Evolutionary conservation across 2,888 invertebrate genomes (phyloP), one percentile per base, ranked within the genome.

Genomic region (Dicycla oo): DNA sequence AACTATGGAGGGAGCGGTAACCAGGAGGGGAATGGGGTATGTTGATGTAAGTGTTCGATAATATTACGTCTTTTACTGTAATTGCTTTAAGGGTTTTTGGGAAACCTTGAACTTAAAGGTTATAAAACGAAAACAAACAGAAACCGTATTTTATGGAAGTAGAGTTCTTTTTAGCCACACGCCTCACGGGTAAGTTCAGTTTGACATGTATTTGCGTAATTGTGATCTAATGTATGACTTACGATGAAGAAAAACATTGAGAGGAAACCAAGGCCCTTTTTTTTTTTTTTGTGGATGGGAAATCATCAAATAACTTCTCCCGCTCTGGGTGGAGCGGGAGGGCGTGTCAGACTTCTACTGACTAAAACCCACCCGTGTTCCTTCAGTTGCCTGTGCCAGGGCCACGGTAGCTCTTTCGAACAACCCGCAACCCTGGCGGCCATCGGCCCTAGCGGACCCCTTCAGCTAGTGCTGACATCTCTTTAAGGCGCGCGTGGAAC

Each of bases 1-100:
- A 1, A 78, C 78, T 47, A 78, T 26, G 81, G 76, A 64, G n/a
- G 81, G 60, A 38, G n/a, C 26, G 49, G 78, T 81, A 40, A 76
- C 81, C 60, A 81, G 45, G 77, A 38, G 62, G 81, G 62, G 23
- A 51, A 34, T 18, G 56, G 7, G 58, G 40, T 63, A 53, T 47
- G 18, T 43, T 79, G 23, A 58, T 62, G 8, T 54, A 13, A 57
- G 26, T 60, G 34, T 63, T 73, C 63, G 63, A 63, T 75, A 58
- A 43, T 49, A 58, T 63, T 73, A 15, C 38, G 10, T 57, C 8
- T 60, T 26, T 56, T 60, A 57, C 7, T 23, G 26, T 20, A 15
- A n/a, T 13, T 26, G 64, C 18, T 38, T n/a, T n/a, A n/a, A n/a
- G n/a, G n/a, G n/a, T n/a, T n/a, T n/a, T n/a, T 6, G n/a, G 26